Conservation (phyloP, 2,888 invertebrate genomes). For the Chironomus riparius region DNA sequence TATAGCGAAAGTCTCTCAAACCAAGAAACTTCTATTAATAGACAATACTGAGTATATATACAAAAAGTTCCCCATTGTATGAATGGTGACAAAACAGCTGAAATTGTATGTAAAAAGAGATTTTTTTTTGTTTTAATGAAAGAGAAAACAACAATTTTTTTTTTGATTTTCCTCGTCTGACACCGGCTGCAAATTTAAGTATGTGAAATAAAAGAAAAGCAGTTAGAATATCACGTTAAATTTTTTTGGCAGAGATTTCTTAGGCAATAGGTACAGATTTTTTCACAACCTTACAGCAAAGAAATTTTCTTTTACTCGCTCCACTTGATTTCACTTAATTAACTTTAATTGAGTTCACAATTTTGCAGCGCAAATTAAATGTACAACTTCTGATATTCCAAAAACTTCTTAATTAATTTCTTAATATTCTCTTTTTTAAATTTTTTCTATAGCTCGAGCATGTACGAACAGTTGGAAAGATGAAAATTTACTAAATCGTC, state of each 20-base stretch:
- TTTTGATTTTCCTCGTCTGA: not conserved
- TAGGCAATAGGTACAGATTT: not conserved
- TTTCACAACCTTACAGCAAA: no score
- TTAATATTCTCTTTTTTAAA: not conserved
- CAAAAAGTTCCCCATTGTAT: not conserved
- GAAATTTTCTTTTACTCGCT: not conserved
- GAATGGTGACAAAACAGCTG: not conserved
- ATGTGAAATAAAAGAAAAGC: not conserved
- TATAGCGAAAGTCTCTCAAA: not conserved
- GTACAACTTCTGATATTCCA: no score
- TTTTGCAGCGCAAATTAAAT: not conserved
- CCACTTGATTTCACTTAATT: not conserved
- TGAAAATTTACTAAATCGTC: slow-evolving; percentile 24
- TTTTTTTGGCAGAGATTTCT: not conserved
- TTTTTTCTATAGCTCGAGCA: not conserved
- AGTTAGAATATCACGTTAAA: not conserved
- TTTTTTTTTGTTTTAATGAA: not conserved
- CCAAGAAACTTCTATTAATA: not conserved
- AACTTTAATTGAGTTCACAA: not conserved
- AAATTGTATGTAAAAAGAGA: not conserved
- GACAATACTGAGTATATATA: not conserved
- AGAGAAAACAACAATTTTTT: not conserved
- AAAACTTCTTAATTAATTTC: not conserved
- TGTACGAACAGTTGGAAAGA: slow-evolving; percentile 10
- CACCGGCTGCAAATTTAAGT: not conserved